Conservation (phyloP, 2,888 invertebrate genomes). For the Sarcophaga variegata region DNA sequence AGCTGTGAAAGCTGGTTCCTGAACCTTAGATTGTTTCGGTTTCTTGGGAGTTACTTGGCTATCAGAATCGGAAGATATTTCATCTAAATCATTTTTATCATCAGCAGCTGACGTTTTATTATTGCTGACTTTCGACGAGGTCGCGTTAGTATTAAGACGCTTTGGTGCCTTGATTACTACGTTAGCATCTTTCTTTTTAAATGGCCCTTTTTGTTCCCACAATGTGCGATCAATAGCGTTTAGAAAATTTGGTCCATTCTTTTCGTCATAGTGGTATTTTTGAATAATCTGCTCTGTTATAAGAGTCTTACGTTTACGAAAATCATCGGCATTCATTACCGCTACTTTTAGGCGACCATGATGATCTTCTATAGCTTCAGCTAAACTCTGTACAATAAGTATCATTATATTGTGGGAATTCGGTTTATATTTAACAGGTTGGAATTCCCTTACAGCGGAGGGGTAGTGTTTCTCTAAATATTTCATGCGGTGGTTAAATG, state of each 20-base stretch:
- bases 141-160: conserved; percentile 59
- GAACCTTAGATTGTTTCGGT: conserved; percentile 68
- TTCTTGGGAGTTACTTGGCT: conserved; percentile 72
- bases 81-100: conserved; percentile 78
- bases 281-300: conserved; percentile 86
- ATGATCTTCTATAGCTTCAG: conserved; percentile 88
- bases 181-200: conserved; percentile 27
- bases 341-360: conserved; percentile 87
- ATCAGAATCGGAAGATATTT: conserved; percentile 77
- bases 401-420: conserved; percentile 83
- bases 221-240: conserved; percentile 82
- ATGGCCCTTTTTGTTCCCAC: conserved; percentile 67
- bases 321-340: conserved; percentile 87
- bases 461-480: conserved; percentile 84
- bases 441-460: conserved; percentile 84
- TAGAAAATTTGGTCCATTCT: conserved; percentile 83
- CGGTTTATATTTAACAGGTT: conserved; percentile 85
- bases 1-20: conserved; percentile 74
- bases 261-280: conserved; percentile 86
- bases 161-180: conserved; percentile 79
- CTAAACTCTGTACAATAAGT: conserved; percentile 83
- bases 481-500: conserved; percentile 88
- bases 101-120: conserved; percentile 42
- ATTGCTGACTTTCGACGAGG: not conserved
- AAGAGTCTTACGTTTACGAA: conserved; percentile 85